phyloP scores from a whole-genome alignment of 1,140 invertebrate genomes.

The Ditylenchus dipsaci region DNA sequence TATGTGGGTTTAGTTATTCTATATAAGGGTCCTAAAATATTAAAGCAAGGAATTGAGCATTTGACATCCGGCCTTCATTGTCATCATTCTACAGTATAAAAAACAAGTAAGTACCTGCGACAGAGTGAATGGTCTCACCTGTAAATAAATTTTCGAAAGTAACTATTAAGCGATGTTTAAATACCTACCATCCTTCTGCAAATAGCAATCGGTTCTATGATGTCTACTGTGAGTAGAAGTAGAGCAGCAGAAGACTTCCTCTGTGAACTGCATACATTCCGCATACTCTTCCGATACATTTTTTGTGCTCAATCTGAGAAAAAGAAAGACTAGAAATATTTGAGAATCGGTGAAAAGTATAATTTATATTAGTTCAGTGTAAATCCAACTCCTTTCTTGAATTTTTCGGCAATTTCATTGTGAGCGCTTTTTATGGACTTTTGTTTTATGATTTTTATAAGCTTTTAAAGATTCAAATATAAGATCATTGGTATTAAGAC shows the following conservation, averaged over 20 bases:
- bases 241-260: constrained; percentile 25
- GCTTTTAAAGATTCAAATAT: too few species aligned
- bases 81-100: too few species aligned
- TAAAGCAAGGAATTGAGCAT: too few species aligned
- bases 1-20: too few species aligned
- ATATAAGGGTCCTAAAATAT: too few species aligned
- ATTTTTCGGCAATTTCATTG: too few species aligned
- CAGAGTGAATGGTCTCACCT: neutral
- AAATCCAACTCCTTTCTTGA: too few species aligned
- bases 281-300: constrained; percentile 11
- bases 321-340: neutral
- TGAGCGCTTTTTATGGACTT: too few species aligned
- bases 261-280: constrained; percentile 22
- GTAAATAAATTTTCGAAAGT: neutral
- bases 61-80: too few species aligned
- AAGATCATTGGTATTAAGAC: too few species aligned
- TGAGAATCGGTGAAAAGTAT: neutral
- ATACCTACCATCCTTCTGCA: constrained; percentile 12
- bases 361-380: too few species aligned
- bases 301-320: constrained; percentile 6
- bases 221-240: constrained; percentile 14
- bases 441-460: too few species aligned
- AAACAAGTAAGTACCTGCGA: neutral
- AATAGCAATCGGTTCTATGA: constrained; percentile 25
- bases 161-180: neutral